A percentile compares a stretch with the other conserved stretches of the same genome.
Evolutionary conservation across 2,797 vertebrate genomes (phyloP).

Genomic region (Parauchenoglanis punctatus): DNA sequence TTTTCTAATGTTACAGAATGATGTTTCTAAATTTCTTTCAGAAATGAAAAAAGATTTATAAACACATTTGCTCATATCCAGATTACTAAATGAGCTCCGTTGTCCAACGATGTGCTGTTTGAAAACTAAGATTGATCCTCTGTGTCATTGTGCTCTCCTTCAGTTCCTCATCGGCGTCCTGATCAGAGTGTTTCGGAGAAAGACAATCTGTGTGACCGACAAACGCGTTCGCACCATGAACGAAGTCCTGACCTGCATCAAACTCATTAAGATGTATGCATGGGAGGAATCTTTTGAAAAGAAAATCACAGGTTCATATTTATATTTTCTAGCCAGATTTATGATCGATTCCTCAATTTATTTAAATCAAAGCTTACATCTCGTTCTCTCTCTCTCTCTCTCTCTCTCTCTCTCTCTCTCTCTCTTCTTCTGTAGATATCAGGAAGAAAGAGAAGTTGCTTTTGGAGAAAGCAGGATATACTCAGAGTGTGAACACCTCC

Average conservation of each 20-base stretch:
- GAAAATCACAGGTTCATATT: conserved; percentile 69
- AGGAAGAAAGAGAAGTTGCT: conserved; percentile 73
- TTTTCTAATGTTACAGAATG: no score
- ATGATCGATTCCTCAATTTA: neutral
- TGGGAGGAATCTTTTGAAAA: conserved; percentile 82
- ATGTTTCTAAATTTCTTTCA: neutral
- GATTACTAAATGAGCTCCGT: neutral
- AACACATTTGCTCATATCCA: neutral
- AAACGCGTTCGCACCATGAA: conserved; percentile 79
- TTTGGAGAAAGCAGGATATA: conserved; percentile 70
- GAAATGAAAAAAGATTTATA: neutral
- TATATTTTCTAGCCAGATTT: neutral
- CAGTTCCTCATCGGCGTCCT: conserved; percentile 74
- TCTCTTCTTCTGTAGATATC: conserved; percentile 64
- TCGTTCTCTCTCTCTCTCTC: neutral
- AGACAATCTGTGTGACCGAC: conserved; percentile 71
- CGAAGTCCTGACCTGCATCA: conserved; percentile 83
- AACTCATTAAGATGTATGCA: conserved; percentile 85
- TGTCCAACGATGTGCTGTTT: neutral
- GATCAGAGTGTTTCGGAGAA: conserved; percentile 69
- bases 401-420: neutral
- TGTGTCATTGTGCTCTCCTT: conserved; percentile 49
- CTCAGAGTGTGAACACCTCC: conserved; percentile 76
- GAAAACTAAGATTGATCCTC: neutral
- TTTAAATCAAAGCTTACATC: neutral